phyloP scores from a whole-genome alignment of 2,797 vertebrate species.

The Galagoides demidoff region DNA sequence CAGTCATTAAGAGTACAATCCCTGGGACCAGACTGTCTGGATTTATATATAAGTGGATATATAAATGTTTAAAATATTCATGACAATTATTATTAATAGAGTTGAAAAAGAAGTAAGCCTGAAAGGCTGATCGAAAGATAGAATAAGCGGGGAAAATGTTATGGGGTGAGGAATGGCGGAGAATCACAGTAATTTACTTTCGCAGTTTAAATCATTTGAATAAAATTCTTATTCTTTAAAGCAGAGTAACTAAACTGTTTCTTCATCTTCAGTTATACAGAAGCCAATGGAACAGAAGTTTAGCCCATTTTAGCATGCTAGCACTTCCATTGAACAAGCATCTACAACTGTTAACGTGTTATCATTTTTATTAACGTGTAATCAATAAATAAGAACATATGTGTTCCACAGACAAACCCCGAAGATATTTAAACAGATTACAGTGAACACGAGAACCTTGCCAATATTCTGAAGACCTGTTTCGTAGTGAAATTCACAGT shows the following conservation, averaged over 20 bases:
- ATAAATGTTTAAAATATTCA: not conserved
- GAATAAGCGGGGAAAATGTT: not conserved
- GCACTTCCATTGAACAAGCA: not conserved
- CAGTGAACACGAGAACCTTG: not conserved
- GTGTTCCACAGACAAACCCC: slow-evolving; percentile 27
- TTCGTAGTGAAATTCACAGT: slow-evolving; percentile 65
- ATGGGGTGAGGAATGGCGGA: not conserved
- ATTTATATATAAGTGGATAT: not conserved
- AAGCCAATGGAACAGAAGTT: slow-evolving; percentile 20
- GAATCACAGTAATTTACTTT: not conserved
- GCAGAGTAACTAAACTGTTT: not conserved
- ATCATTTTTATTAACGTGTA: slow-evolving; percentile 36
- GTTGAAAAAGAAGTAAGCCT: not conserved
- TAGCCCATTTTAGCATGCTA: not conserved
- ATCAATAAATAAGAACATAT: slow-evolving; percentile 60
- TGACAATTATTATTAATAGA: not conserved
- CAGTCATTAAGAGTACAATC: not conserved
- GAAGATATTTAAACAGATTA: slow-evolving; percentile 27
- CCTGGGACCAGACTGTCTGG: not conserved
- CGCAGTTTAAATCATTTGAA: too few relatives aligned
- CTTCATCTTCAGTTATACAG: not conserved
- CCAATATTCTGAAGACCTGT: slow-evolving; percentile 43
- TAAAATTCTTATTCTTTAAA: not conserved
- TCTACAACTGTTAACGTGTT: slow-evolving; percentile 19
- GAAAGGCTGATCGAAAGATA: not conserved